Evolutionary conservation across 2,113 vertebrate species (phyloP).

Genomic region (Channa argus): DNA sequence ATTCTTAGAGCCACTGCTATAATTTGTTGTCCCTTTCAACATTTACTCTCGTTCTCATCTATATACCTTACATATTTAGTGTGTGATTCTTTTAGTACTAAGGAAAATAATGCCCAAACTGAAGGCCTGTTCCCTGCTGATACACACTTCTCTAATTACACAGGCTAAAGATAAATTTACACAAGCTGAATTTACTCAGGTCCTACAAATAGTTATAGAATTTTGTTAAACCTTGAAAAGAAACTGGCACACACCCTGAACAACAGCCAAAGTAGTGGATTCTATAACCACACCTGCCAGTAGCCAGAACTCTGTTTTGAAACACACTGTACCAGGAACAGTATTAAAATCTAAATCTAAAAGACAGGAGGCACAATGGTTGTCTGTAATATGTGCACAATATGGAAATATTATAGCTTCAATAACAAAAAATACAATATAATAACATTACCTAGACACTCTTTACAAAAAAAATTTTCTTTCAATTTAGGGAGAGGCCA

Average conservation of each 20-base stretch:
- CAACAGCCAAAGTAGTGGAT: not conserved
- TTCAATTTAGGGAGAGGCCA: not conserved
- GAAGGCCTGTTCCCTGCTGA: no score
- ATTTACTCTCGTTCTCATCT: no score
- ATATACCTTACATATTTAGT: no score
- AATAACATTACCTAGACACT: conserved; percentile 13
- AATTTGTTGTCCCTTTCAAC: no score
- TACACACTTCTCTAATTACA: no score
- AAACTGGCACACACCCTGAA: not conserved
- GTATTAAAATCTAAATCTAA: conserved; percentile 68
- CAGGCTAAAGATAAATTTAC: no score
- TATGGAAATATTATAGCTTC: conserved; percentile 26
- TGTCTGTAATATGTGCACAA: conserved; percentile 30
- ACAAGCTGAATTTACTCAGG: no score
- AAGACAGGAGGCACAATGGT: conserved; percentile 57
- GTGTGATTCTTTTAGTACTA: no score
- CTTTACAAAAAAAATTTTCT: conserved; percentile 8
- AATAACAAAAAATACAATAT: conserved; percentile 45
- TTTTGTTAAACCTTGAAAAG: conserved; percentile 1
- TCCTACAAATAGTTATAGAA: no score
- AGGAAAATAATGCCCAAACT: no score
- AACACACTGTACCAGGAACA: conserved; percentile 28
- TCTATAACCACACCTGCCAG: conserved; percentile 19
- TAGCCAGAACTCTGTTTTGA: conserved; percentile 25
- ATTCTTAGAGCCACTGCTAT: no score